These are phyloP conservation scores for Embidobia sp. DNA, from an alignment of 2,888 invertebrate genomes.

Conservation along the genomic window DNA sequence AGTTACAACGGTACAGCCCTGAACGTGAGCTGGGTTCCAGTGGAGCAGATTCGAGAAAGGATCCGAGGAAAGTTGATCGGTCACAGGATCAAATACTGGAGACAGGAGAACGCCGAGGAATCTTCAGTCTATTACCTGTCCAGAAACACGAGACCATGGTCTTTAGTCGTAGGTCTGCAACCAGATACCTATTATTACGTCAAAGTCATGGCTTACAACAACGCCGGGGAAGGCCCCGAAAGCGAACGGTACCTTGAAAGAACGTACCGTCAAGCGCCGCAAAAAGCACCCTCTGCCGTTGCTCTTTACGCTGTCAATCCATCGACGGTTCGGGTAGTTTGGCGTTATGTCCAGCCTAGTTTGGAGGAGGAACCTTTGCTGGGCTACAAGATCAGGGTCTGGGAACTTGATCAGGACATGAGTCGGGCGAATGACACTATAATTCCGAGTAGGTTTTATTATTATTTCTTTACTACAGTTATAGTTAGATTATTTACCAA, in stretches of 20 bases:
- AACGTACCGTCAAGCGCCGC: conserved; percentile 95
- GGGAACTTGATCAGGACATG: conserved; percentile 97
- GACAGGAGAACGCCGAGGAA: conserved; percentile 87
- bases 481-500: too few species aligned
- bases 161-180: conserved; percentile 95
- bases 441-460: conserved; percentile 79
- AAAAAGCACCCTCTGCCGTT: conserved; percentile 96
- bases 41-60: conserved; percentile 91
- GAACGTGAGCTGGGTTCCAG: conserved; percentile 94
- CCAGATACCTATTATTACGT: conserved; percentile 97
- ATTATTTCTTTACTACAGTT: too few species aligned
- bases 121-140: conserved; percentile 92
- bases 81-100: conserved; percentile 97
- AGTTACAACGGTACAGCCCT: conserved; percentile 96
- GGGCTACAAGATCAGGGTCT: conserved; percentile 96
- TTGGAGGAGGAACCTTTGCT: conserved; percentile 95
- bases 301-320: conserved; percentile 92
- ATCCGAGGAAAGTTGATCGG: conserved; percentile 95
- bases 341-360: conserved; percentile 96
- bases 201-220: conserved; percentile 97
- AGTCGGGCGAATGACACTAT: conserved; percentile 94
- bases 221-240: conserved; percentile 97
- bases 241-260: conserved; percentile 94
- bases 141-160: conserved; percentile 91
- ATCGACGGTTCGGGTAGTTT: conserved; percentile 92